Conservation (phyloP, 2,113 vertebrate species). For the Psilopsiagon aurifrons region DNA sequence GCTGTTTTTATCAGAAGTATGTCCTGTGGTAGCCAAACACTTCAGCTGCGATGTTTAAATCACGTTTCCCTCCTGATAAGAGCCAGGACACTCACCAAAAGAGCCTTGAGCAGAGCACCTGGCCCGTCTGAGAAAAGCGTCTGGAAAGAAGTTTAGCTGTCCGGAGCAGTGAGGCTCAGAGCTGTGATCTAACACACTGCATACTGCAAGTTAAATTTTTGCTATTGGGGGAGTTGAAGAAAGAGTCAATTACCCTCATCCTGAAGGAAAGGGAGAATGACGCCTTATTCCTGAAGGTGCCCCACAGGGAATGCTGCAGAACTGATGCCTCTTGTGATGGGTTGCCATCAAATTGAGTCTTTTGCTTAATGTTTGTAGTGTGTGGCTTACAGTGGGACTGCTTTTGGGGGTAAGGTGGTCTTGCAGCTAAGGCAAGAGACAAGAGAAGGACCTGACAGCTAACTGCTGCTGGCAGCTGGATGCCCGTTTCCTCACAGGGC, state of each 20-base stretch:
- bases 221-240: background rate
- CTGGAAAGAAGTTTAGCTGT: background rate
- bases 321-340: background rate
- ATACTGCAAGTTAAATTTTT: background rate
- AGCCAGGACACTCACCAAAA: background rate
- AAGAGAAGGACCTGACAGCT: background rate
- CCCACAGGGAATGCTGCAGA: background rate
- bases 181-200: background rate
- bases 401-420: background rate
- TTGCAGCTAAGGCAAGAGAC: background rate
- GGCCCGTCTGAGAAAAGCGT: background rate
- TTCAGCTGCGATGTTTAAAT: background rate
- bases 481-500: background rate
- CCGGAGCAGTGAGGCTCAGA: background rate
- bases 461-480: background rate
- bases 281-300: background rate
- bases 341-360: background rate
- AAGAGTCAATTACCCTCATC: background rate
- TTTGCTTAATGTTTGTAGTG: background rate
- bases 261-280: background rate
- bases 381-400: background rate
- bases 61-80: accelerated
- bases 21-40: accelerated
- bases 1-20: background rate
- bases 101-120: background rate